Base-by-base conservation (phyloP, 2,113 vertebrate genomes). In the Orthonyx spaldingii region DNA sequence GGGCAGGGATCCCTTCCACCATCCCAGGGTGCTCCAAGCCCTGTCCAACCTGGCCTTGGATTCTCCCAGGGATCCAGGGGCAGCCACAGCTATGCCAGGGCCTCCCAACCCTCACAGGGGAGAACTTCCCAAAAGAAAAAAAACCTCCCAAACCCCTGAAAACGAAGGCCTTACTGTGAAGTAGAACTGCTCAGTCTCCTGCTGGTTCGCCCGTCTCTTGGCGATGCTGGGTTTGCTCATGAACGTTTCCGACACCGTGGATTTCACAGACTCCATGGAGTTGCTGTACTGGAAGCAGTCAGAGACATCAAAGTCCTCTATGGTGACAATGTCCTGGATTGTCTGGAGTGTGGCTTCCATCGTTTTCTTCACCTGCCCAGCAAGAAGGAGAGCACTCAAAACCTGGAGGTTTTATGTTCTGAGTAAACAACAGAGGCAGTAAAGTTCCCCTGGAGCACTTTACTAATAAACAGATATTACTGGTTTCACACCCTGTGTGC, bases 271-370 rank as follows among this genome's bases (percentile, higher is more conserved):
- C 96, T 99, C 99, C 99, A 99, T 99, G n/a, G 99, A 99, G 97
- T 99, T 99, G 97, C 99, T 99, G 97, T 99, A 99, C 95, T 99
- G 99, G 97, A 99, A 99, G 97, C 99, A 99, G 97, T 99, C 99
- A 0, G 99, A 99, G 44, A 99, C 99, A 37, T 99, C 99, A 6
- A 98, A 99, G 98, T 99, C 99, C 96, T 99, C 99, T 10, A 99
- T 98, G 0, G 98, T 99, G 96, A 99, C 99, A 89, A 99, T 99
- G 95, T 99, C 99, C 95, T 99, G 99, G 94, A 99, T 99, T 39
- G 99, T 99, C 98, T 99, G 99, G 49, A 99, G 98, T 0, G 99
- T 99, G 47, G 99, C 99, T 77, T 99, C 99, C 99, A 99, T 99
- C 1, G 99, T 99, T 95, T 99, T 99, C 97, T 99, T 99, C 24